Conservation (phyloP, 2,888 invertebrate genomes). For the Trissolcus japonicus region DNA sequence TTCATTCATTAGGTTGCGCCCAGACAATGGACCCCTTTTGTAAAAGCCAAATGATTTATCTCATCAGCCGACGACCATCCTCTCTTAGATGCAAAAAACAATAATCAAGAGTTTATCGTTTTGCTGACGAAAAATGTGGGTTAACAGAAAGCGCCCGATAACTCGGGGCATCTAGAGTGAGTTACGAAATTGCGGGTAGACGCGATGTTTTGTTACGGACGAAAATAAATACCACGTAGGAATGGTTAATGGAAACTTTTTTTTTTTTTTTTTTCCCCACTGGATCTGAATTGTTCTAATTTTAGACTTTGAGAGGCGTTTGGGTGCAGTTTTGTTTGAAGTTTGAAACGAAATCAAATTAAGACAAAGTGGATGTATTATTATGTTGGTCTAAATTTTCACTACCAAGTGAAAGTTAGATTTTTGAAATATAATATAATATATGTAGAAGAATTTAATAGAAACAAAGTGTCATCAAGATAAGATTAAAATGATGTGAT, state of each 20-base stretch:
- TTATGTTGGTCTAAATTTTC: too few species aligned
- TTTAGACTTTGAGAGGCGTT: constrained; percentile 5
- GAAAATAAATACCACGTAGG: constrained; percentile 44
- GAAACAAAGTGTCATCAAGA: too few species aligned
- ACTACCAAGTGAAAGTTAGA: too few species aligned
- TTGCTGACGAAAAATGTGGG: constrained; percentile 41
- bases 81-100: constrained; percentile 14
- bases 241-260: constrained; percentile 43
- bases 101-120: constrained; percentile 21
- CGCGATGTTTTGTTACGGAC: constrained; percentile 52
- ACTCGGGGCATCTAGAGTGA: constrained; percentile 22
- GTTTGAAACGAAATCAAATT: too few species aligned
- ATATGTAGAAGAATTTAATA: too few species aligned
- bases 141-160: constrained; percentile 33
- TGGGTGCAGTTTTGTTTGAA: too few species aligned
- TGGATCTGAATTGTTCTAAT: constrained; percentile 36
- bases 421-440: too few species aligned
- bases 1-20: constrained; percentile 15
- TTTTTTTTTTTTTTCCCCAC: background rate
- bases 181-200: constrained; percentile 45
- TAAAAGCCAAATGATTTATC: constrained; percentile 17
- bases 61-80: background rate
- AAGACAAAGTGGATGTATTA: too few species aligned
- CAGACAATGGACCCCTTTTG: constrained; percentile 3
- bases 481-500: background rate